phyloP scores from a whole-genome alignment of 2,113 vertebrate genomes.

The Hepsetus odoe region DNA sequence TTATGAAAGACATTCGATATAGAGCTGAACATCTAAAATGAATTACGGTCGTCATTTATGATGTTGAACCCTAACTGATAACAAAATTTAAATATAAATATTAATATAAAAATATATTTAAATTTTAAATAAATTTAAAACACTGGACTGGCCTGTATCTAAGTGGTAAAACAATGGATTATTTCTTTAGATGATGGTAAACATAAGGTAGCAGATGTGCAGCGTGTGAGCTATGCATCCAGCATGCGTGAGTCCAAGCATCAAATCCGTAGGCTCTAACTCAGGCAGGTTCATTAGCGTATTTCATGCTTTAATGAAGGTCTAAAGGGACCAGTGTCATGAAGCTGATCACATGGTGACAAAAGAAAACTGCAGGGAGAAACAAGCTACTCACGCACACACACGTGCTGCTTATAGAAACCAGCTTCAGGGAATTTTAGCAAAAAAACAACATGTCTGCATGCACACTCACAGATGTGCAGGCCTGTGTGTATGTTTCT shows the following conservation, averaged over 20 bases:
- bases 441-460: conserved; percentile 9
- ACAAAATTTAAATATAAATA: no score
- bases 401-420: conserved; percentile 23
- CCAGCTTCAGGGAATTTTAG: background rate
- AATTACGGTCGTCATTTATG: no score
- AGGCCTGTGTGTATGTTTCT: background rate
- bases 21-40: no score
- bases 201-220: background rate
- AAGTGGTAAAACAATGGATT: no score
- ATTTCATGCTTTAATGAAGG: background rate
- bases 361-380: background rate
- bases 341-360: background rate
- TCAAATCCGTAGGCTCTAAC: background rate
- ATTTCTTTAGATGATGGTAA: background rate
- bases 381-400: conserved; percentile 2
- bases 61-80: no score
- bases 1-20: no score
- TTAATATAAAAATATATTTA: no score
- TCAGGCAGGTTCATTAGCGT: background rate
- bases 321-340: conserved; percentile 9
- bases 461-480: background rate
- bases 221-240: background rate
- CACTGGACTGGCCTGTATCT: conserved; percentile 44
- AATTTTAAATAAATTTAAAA: no score
- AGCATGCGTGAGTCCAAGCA: background rate